These are phyloP conservation scores for Cephalotes varians DNA, from an alignment of 2,888 invertebrate genomes.

Conservation along the genomic window DNA sequence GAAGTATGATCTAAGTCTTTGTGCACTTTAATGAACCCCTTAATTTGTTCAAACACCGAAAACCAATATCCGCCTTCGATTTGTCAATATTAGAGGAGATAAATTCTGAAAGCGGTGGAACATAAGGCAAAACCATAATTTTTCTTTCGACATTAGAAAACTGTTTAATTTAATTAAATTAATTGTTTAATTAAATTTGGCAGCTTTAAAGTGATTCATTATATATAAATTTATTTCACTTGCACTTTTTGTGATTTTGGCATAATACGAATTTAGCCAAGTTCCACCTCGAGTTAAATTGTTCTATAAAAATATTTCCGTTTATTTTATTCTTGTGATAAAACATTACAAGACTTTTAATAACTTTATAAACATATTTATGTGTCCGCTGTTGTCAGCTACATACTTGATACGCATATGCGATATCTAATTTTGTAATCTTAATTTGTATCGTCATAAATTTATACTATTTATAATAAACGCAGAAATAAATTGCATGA, in stretches of 20 bases:
- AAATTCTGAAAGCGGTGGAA: too few relatives aligned
- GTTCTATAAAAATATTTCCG: background rate
- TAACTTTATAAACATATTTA: background rate
- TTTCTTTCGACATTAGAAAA: too few relatives aligned
- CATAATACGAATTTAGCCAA: background rate
- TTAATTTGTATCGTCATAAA: background rate
- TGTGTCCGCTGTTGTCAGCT: background rate
- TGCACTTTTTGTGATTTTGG: background rate
- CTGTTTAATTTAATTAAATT: too few relatives aligned
- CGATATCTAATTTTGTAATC: background rate
- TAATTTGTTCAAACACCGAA: too few relatives aligned
- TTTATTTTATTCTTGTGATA: background rate
- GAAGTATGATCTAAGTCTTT: too few relatives aligned
- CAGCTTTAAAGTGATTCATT: constrained; percentile 27
- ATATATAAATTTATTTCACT: constrained; percentile 41
- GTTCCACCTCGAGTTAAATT: background rate
- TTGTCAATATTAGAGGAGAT: too few relatives aligned
- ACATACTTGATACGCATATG: background rate
- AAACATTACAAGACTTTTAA: background rate
- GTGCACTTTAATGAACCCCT: too few relatives aligned
- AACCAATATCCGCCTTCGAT: too few relatives aligned
- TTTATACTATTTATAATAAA: background rate
- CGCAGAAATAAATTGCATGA: background rate
- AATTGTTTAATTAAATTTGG: background rate
- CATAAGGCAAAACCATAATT: too few relatives aligned